These are phyloP conservation scores for Lepidothrix coronata DNA, from an alignment of 2,113 vertebrate species.

Conservation along the genomic window DNA sequence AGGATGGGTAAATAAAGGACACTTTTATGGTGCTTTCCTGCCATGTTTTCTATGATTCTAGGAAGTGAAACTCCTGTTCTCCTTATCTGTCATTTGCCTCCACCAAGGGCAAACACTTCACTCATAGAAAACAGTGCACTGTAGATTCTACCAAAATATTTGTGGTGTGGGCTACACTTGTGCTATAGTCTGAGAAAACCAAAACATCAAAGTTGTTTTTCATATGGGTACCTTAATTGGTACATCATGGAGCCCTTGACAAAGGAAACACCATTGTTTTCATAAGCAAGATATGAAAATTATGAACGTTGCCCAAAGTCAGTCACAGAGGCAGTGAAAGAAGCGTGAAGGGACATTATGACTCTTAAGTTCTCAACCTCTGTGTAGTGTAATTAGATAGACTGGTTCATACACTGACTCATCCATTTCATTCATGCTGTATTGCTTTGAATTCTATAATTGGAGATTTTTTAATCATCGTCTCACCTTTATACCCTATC, in stretches of 20 bases:
- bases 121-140: neutral
- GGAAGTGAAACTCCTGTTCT: neutral
- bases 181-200: neutral
- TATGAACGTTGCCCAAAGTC: neutral
- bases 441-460: neutral
- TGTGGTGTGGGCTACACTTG: neutral
- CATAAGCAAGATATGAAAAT: neutral
- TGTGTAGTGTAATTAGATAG: neutral
- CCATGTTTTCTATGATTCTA: neutral
- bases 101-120: neutral
- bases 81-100: neutral
- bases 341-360: neutral
- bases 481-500: neutral
- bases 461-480: neutral
- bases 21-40: neutral
- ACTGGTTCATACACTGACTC: neutral
- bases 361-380: neutral
- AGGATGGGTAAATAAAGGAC: neutral
- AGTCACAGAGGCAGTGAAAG: neutral
- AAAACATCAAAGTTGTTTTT: neutral
- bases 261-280: neutral
- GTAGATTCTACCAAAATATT: neutral
- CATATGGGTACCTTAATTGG: neutral
- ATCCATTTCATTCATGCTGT: neutral
- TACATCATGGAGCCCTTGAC: neutral